Percentiles rank a stretch among this genome's conserved stretches.
These are phyloP conservation scores for Heteromormyrus szaboi DNA, from an alignment of 2,797 vertebrate genomes.

Conservation along the genomic window DNA sequence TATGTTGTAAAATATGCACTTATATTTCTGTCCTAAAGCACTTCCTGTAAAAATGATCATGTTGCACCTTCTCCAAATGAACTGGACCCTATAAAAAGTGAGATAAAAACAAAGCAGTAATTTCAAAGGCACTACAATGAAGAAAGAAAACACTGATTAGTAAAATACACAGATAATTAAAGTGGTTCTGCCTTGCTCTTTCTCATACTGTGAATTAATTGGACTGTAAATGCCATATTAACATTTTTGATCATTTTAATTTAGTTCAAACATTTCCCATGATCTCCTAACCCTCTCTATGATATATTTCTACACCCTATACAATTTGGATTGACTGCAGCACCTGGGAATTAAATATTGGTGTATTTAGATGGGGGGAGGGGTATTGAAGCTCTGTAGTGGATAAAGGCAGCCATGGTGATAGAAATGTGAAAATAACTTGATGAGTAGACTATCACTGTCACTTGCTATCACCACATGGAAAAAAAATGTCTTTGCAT, in stretches of 20 bases:
- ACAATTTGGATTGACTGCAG: neutral
- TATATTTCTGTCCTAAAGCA: neutral
- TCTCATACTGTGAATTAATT: neutral
- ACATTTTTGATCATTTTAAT: conserved; percentile 12
- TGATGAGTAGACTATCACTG: neutral
- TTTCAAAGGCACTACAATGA: conserved; percentile 1
- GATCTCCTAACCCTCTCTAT: neutral
- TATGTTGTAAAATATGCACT: neutral
- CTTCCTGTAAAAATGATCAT: conserved; percentile 7
- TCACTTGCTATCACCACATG: neutral
- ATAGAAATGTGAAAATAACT: neutral
- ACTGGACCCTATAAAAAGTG: neutral
- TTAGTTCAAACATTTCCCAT: neutral
- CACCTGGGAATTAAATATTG: neutral
- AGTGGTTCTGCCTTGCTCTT: neutral
- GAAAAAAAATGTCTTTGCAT: neutral
- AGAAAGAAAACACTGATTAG: conserved; percentile 14
- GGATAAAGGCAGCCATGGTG: neutral
- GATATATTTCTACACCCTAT: neutral
- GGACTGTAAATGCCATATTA: conserved; percentile 6
- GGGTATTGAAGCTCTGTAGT: neutral
- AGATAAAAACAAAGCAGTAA: neutral
- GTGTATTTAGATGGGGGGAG: neutral
- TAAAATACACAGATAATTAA: conserved; percentile 7
- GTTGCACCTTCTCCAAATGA: neutral